Conservation (phyloP, 2,888 invertebrate species). For the Argyresthia goedartella region DNA sequence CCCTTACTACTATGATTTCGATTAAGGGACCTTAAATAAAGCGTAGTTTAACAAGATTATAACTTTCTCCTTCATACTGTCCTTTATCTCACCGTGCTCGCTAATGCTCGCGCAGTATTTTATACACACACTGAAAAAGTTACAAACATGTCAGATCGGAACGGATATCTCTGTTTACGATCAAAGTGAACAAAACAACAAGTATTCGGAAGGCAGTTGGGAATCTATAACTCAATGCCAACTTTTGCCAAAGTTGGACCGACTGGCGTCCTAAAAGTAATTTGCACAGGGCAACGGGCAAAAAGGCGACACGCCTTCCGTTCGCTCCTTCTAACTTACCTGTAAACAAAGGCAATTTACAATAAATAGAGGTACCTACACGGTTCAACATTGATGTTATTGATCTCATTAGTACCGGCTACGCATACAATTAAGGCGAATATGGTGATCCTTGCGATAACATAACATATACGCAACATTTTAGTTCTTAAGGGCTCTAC, state of each 20-base stretch:
- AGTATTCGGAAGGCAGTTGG: conserved; percentile 60
- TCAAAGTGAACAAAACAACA: conserved; percentile 60
- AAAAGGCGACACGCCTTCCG: conserved; percentile 34
- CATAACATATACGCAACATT: no score
- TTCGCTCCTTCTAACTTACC: conserved; percentile 50
- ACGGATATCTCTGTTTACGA: conserved; percentile 56
- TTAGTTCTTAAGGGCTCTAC: no score
- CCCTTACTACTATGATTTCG: no score
- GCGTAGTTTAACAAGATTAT: no score
- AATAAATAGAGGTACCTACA: conserved; percentile 6
- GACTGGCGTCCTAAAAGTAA: conserved; percentile 46
- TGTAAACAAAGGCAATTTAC: conserved; percentile 53
- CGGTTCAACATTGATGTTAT: no score
- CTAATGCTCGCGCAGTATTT: no score
- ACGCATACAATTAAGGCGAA: no score
- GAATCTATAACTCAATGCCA: conserved; percentile 69
- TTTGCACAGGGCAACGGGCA: conserved; percentile 41
- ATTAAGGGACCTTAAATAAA: no score
- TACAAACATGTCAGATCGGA: conserved; percentile 27
- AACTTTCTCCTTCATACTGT: no score
- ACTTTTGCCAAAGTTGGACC: conserved; percentile 48
- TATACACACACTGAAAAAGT: conserved; percentile 2
- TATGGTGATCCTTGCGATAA: no score
- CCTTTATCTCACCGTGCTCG: no score
- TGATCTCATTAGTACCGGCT: no score